phyloP scores from a whole-genome alignment of 2,888 invertebrate genomes.

The Acanthosoma haemorrhoidale region DNA sequence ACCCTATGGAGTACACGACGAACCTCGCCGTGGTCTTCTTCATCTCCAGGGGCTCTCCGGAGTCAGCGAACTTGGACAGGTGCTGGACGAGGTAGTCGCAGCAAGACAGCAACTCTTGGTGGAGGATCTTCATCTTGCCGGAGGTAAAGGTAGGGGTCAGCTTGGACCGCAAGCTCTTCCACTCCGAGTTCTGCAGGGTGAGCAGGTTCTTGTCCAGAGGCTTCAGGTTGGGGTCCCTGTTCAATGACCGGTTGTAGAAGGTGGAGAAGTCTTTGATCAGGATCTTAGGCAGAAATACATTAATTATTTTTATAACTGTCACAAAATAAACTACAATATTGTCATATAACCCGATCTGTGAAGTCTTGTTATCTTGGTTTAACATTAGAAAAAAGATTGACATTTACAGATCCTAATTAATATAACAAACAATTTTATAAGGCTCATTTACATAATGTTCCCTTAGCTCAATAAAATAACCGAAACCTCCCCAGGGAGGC shows the following conservation, averaged over 20 bases:
- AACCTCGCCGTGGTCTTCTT: constrained; percentile 45
- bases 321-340: no score
- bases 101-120: constrained; percentile 48
- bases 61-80: constrained; percentile 11
- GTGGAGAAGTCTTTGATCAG: constrained; percentile 50
- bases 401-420: no score
- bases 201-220: constrained; percentile 47
- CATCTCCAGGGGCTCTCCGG: constrained; percentile 31
- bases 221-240: constrained; percentile 45
- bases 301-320: no score
- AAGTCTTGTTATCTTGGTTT: no score
- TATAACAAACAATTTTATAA: no score
- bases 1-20: constrained; percentile 50
- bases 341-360: no score
- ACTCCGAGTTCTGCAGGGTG: constrained; percentile 49
- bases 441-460: no score
- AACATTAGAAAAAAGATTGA: no score
- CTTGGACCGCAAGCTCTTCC: constrained; percentile 52
- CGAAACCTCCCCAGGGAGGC: no score
- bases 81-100: constrained; percentile 40
- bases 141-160: constrained; percentile 53
- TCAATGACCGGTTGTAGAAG: constrained; percentile 49
- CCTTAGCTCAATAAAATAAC: no score
- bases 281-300: constrained; percentile 41
- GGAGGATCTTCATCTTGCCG: constrained; percentile 54